phyloP scores from a whole-genome alignment of 2,888 invertebrate species.

The Drosophila nr. perissopoda region DNA sequence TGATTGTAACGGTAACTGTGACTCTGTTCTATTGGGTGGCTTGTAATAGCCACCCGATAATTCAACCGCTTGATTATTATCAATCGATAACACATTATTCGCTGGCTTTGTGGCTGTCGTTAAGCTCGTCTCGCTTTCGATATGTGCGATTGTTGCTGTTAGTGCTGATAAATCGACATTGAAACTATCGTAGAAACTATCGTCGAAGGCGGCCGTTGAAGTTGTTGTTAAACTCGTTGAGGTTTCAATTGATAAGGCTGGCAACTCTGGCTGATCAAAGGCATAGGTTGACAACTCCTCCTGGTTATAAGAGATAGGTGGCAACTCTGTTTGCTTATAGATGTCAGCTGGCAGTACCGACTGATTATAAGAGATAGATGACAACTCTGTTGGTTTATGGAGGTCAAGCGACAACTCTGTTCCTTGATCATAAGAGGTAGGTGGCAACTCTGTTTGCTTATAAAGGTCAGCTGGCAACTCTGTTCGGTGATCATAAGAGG shows the following conservation, averaged over 20 bases:
- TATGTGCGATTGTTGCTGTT: conserved; percentile 55
- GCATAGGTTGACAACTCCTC: background rate
- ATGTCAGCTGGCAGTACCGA: background rate
- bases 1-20: background rate
- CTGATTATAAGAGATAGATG: background rate
- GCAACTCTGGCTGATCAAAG: background rate
- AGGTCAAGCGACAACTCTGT: background rate
- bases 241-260: background rate
- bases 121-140: conserved; percentile 32
- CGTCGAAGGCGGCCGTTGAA: conserved; percentile 67
- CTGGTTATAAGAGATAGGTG: background rate
- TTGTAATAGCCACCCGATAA: background rate
- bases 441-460: background rate
- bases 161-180: conserved; percentile 74
- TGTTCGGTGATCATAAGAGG: background rate
- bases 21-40: background rate
- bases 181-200: conserved; percentile 79
- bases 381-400: background rate
- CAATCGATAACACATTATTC: background rate
- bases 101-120: conserved; percentile 1
- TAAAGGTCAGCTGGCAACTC: background rate
- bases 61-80: background rate
- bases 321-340: background rate
- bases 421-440: background rate
- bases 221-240: background rate